Evolutionary conservation across 2,797 vertebrate species (phyloP).

Genomic region (Monodelphis domestica): DNA sequence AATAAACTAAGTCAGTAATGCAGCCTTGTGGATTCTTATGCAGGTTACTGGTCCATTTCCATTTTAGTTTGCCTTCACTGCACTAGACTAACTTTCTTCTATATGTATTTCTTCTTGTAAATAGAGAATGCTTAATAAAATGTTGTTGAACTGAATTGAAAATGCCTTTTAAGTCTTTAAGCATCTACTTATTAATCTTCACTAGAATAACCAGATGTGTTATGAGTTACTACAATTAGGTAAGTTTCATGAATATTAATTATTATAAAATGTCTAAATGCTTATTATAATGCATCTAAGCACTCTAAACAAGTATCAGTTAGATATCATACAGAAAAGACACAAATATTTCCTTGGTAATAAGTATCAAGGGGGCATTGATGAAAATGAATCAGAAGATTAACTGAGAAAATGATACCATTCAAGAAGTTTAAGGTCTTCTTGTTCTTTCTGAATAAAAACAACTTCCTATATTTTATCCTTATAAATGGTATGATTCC

Average conservation of each 20-base stretch:
- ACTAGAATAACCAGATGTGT: background rate
- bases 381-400: conserved; percentile 20
- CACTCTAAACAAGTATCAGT: background rate
- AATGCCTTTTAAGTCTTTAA: background rate
- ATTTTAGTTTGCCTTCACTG: too few species aligned
- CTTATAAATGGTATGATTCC: background rate
- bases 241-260: background rate
- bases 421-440: background rate
- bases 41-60: too few species aligned
- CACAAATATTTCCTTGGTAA: background rate
- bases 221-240: background rate
- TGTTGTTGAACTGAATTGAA: background rate
- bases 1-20: too few species aligned
- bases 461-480: background rate
- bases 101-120: too few species aligned
- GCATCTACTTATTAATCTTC: background rate
- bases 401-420: background rate
- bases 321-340: conserved; percentile 4
- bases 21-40: too few species aligned
- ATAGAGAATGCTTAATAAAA: too few species aligned
- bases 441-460: background rate
- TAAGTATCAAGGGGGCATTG: background rate
- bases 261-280: background rate
- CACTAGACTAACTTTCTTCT: too few species aligned
- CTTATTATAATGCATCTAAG: background rate